Percentiles rank a stretch among this genome's conserved stretches.
phyloP scores from a whole-genome alignment of 2,113 vertebrate species.

The Leptobrachium leishanense region DNA sequence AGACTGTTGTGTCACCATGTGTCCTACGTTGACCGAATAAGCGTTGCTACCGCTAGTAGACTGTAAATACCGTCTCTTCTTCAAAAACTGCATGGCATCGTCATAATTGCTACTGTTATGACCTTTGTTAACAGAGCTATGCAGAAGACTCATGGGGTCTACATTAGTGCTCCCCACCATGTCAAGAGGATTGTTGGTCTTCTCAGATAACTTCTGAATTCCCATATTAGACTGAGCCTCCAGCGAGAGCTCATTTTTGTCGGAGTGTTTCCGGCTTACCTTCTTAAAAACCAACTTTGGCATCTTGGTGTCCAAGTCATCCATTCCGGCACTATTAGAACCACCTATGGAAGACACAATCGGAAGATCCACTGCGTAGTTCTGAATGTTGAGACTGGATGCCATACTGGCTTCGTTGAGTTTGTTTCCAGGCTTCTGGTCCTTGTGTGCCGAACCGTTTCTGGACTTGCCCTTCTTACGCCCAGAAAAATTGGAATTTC shows the following conservation, averaged over 20 bases:
- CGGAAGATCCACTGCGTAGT: conserved; percentile 85
- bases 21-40: conserved; percentile 84
- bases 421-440: conserved; percentile 84
- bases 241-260: conserved; percentile 85
- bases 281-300: conserved; percentile 94
- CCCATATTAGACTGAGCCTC: conserved; percentile 72
- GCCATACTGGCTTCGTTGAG: conserved; percentile 72
- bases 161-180: conserved; percentile 71
- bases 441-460: conserved; percentile 78
- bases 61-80: conserved; percentile 96
- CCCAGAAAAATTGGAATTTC: conserved; percentile 86
- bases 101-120: conserved; percentile 92
- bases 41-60: conserved; percentile 85
- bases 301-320: conserved; percentile 80
- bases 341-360: conserved; percentile 78
- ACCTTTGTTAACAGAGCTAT: conserved; percentile 79
- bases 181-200: conserved; percentile 77
- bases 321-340: conserved; percentile 74
- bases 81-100: conserved; percentile 98
- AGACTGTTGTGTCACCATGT: conserved; percentile 85
- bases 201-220: conserved; percentile 86
- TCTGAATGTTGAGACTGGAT: conserved; percentile 76
- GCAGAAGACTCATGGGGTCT: conserved; percentile 85
- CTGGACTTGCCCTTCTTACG: conserved; percentile 92
- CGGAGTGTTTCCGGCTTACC: conserved; percentile 79